phyloP scores from a whole-genome alignment of 2,113 vertebrate genomes.

The Cochlearius cochlearius region DNA sequence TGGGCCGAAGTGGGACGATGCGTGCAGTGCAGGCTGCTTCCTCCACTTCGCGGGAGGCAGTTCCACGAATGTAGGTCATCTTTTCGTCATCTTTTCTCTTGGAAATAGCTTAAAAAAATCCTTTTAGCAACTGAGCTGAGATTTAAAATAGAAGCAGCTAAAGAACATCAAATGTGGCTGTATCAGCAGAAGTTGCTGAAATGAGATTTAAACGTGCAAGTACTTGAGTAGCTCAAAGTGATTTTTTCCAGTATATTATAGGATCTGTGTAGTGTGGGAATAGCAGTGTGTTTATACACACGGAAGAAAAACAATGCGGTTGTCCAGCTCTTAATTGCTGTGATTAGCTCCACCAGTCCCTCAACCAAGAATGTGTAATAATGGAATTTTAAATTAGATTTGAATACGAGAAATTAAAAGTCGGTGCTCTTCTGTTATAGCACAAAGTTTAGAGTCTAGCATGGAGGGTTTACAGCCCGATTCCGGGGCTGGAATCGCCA shows the following conservation, averaged over 20 bases:
- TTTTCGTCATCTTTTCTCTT: background rate
- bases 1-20: background rate
- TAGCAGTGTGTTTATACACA: background rate
- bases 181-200: background rate
- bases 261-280: background rate
- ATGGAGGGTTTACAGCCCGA: background rate
- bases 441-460: background rate
- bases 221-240: background rate
- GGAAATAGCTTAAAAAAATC: background rate
- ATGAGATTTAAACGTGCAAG: background rate
- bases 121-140: background rate
- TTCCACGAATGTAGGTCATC: background rate
- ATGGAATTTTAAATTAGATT: background rate
- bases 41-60: background rate
- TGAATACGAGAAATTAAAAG: background rate
- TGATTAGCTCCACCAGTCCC: background rate
- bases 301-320: fast-evolving
- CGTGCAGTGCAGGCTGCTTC: fast-evolving
- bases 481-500: background rate
- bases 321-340: background rate
- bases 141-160: background rate
- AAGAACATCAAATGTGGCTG: background rate
- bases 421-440: background rate
- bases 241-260: background rate
- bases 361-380: background rate